Base-by-base conservation (phyloP, 1,140 invertebrate genomes). In the Phymastichus coffea region DNA sequence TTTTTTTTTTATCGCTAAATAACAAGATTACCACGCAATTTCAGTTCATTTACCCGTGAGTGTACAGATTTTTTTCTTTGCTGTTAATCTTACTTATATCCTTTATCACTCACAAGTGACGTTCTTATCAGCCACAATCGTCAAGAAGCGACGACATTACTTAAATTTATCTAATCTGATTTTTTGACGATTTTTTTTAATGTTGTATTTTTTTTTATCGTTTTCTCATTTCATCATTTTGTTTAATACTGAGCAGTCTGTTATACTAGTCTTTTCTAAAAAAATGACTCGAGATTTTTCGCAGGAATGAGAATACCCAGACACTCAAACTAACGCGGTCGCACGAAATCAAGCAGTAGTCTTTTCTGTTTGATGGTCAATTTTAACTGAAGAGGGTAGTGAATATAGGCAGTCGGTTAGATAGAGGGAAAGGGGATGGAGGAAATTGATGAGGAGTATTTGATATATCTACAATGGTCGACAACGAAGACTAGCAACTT, bases 231-330 rank as follows among this genome's bases (percentile, higher is more conserved):
- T 28, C 26, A 23, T 53, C 10, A 15, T 33, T 30, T 43, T n/a
- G n/a, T 57, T 52, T 57, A 52, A 57, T 63, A 57, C 49, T 63
- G 54, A 51, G 51, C 28, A 56, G 44, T 62, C 38, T 37, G n/a
- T 63, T 57, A 52, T 56, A 53, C 51, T 52, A 28, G 35, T 59
- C 17, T 54, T 59, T 55, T 63, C 43, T 63, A 57, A 25, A 55
- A 61, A 61, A 61, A 22, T 54, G 51, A 61, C 43, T 55, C 23
- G 35, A 61, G 26, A 9, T 55, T 55, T 33, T 56, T 55, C 4
- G 51, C 20, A 49, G 43, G 43, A 54, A 49, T 55, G 40, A 56
- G 25, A 56, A 49, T 43, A 37, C 25, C 2, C 35, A 7, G 4
- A 41, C 28, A 25, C 33, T 47, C 12, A 48, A 48, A 46, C 41